Evolutionary conservation across 2,888 invertebrate species (phyloP), one percentile per base, ranked within the genome.

Genomic region (Tromatobia lineatoria): DNA sequence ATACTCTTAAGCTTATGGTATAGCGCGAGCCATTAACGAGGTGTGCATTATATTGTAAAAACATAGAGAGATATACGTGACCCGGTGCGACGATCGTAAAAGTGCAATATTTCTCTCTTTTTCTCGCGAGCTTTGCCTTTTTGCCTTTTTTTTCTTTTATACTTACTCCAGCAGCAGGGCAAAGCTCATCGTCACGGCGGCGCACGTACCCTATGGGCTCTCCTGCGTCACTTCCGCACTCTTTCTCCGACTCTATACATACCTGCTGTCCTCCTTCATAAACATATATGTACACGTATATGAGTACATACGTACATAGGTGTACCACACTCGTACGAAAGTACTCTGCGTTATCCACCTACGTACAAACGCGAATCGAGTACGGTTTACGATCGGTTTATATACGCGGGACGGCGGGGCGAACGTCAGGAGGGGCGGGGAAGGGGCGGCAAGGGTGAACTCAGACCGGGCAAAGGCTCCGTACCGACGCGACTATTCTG

Each of bases 321-420:
- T 29, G 4, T 29, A 29, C n/a, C 4, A 29, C 42, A 15, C 73
- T 47, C 50, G 67, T 74, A 59, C 50, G 38, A 70, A 69, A 61
- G 71, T 78, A 84, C 77, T 80, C 59, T 29, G 61, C 61, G 69
- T 79, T 89, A 89, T 87, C 87, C 86, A 87, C 88, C 88, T 88
- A 88, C 88, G 88, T 87, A 88, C 88, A 87, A 91, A 91, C 90
- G 89, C 87, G 90, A 90, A 90, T 91, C 90, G 89, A 88, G 89
- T 83, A 81, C 86, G 87, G 87, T 92, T 92, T 92, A 92, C 90
- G 91, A 90, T 89, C 90, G 89, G 89, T 91, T 91, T 90, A 91
- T 89, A 83, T 81, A 78, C 70, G 47, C 57, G 52, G 15, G 29
- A 67, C 57, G 45, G 61, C 23, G 18, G 54, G 83, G 74, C 6